These are phyloP conservation scores for Ptychadena robeensis DNA, from an alignment of 2,797 vertebrate genomes.

Conservation along the genomic window DNA sequence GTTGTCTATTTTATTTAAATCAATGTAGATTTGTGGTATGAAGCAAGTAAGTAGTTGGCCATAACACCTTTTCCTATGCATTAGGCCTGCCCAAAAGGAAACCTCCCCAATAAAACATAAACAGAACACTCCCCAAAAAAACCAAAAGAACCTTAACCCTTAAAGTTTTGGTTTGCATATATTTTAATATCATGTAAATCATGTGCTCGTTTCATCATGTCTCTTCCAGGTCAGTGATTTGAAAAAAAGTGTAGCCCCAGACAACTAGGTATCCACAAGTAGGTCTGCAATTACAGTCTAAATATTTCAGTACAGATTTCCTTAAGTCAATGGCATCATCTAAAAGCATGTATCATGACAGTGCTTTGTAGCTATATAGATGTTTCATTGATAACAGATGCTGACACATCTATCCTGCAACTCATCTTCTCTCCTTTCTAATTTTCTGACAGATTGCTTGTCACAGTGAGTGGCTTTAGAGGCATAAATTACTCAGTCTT, in stretches of 20 bases:
- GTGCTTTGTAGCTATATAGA: conserved; percentile 18
- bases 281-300: neutral
- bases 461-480: conserved; percentile 55
- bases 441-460: conserved; percentile 59
- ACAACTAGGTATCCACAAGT: neutral
- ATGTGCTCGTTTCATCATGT: neutral
- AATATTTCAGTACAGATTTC: neutral
- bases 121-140: too few relatives aligned
- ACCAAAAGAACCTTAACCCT: too few relatives aligned
- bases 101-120: too few relatives aligned
- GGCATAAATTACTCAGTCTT: conserved; percentile 53
- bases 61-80: too few relatives aligned
- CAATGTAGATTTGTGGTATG: too few relatives aligned
- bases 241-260: neutral
- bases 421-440: conserved; percentile 46
- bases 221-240: neutral
- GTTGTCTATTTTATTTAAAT: too few relatives aligned
- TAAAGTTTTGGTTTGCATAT: too few relatives aligned
- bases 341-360: conserved; percentile 14
- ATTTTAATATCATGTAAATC: too few relatives aligned
- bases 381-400: conserved; percentile 47
- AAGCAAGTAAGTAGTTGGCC: too few relatives aligned
- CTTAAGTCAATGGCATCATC: conserved; percentile 1
- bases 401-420: conserved; percentile 48
- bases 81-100: too few relatives aligned